Evolutionary conservation across 2,797 vertebrate species (phyloP).

Genomic region (Nannoperca australis): DNA sequence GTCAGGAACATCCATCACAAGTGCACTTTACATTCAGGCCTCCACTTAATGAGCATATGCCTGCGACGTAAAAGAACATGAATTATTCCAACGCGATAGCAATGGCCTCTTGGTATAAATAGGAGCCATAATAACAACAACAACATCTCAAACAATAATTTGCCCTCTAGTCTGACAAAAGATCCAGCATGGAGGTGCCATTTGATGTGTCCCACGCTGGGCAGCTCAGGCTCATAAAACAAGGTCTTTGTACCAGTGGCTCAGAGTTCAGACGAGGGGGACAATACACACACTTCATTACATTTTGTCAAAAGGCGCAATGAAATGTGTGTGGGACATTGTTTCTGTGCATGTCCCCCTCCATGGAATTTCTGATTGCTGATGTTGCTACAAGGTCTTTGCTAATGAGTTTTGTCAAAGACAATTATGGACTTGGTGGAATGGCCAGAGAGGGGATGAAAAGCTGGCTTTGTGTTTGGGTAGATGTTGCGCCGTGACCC

Average conservation of each 20-base stretch:
- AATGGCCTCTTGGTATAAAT: constrained; percentile 78
- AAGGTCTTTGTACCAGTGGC: constrained; percentile 85
- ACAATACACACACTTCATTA: constrained; percentile 92
- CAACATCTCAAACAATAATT: constrained; percentile 82
- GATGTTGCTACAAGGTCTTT: constrained; percentile 88
- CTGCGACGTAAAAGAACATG: constrained; percentile 62
- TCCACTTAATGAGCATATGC: constrained; percentile 77
- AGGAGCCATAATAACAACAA: constrained; percentile 77
- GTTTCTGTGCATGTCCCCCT: constrained; percentile 88
- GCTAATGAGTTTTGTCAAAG: constrained; percentile 94
- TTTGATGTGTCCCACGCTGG: constrained; percentile 88
- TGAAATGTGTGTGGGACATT: constrained; percentile 88
- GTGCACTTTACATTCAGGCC: constrained; percentile 47
- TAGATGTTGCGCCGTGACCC: constrained; percentile 83
- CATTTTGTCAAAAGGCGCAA: constrained; percentile 90
- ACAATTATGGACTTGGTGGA: constrained; percentile 88
- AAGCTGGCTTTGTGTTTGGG: constrained; percentile 89
- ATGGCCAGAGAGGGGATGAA: constrained; percentile 85
- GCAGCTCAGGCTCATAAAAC: constrained; percentile 84
- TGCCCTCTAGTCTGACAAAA: constrained; percentile 80
- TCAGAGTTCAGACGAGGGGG: constrained; percentile 85
- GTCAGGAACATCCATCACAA: constrained; percentile 65
- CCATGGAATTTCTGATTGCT: constrained; percentile 87
- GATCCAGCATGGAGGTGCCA: constrained; percentile 82
- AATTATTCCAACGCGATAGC: constrained; percentile 80